Base-by-base conservation (phyloP, 2,797 vertebrate genomes). In the Diceros bicornis region DNA sequence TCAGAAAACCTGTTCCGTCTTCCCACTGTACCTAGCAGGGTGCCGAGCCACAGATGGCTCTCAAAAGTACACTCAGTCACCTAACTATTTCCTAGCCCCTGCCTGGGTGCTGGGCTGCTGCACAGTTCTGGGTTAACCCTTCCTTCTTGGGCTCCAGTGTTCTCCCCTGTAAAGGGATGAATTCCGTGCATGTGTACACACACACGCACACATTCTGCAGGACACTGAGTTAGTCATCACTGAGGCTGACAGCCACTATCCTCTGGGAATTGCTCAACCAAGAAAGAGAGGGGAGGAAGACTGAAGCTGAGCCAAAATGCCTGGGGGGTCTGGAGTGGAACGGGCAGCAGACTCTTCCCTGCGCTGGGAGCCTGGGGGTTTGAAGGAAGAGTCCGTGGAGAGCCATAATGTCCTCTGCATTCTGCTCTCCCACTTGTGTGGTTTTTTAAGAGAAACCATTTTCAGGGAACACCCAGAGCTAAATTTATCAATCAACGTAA, bases 271-370 rank as follows among this genome's bases (percentile, higher is more conserved):
- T 66, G 47, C 52, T 62, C 32, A 71, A 14, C 37, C 57, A 16
- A 55, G 23, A 64, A 34, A 44, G 59, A 64, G 59, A 50, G 25
- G 52, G 57, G 13, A 25, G 16, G 4, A 68, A 52, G 18, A 21
- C 64, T 11, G 29, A 79, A 20, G 12, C 59, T 23, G 27, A 21
- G 79, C 21, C 50, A 18, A 7, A 21, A 27, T 7, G 62, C 41
- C 32, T 17, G 37, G 13, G 6, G 61, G 29, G 21, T 23, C 10
- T 61, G 7, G 17, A 52, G 25, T 6, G 0, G 1, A 0, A 0
- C 6, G 2, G 21, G 13, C 59, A 11, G 57, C 21, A 1, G 74
- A 32, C 7, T 41, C 4, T 17, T 29, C 57, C 23, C 0, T 7
- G 4, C 0, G 34, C 81, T 72, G 64, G 41, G 41, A 74, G 34